A percentile compares a stretch with the other conserved stretches of the same genome.
phyloP scores from a whole-genome alignment of 2,797 vertebrate genomes.

The Eurystomus glaucurus region DNA sequence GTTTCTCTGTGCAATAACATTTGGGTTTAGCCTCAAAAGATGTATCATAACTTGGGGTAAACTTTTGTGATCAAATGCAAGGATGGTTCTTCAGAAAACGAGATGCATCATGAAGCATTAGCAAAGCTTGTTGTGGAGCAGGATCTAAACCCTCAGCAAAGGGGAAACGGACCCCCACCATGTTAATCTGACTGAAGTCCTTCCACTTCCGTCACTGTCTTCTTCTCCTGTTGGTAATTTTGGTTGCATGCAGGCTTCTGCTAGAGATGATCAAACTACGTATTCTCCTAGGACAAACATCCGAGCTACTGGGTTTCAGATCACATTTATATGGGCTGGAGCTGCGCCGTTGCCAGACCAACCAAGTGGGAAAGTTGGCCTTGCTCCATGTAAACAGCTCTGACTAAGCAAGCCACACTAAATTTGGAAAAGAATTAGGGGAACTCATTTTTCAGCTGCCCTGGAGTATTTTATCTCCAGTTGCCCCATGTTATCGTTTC shows the following conservation, averaged over 20 bases:
- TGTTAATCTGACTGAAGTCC: background rate
- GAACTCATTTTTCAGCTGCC: slow-evolving; percentile 45
- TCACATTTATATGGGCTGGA: background rate
- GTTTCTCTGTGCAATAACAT: background rate
- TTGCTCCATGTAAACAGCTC: slow-evolving; percentile 53
- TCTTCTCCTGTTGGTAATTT: background rate
- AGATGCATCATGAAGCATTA: background rate
- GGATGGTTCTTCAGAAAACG: background rate
- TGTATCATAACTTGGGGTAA: background rate
- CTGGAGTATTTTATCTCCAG: slow-evolving; percentile 28
- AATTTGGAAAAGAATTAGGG: slow-evolving; percentile 67
- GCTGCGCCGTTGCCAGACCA: background rate
- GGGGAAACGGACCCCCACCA: background rate
- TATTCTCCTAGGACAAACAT: background rate
- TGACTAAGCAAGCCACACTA: slow-evolving; percentile 31
- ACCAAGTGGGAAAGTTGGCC: slow-evolving; percentile 37
- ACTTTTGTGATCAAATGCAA: background rate
- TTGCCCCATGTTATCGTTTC: slow-evolving; percentile 23
- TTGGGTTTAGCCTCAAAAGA: background rate
- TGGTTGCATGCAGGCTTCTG: background rate
- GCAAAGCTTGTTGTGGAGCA: background rate
- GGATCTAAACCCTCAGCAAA: background rate
- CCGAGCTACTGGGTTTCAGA: background rate
- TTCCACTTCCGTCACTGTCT: background rate
- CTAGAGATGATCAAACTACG: background rate